Base-by-base conservation (phyloP, 1,140 invertebrate genomes). In the Liolophura sinensis region DNA sequence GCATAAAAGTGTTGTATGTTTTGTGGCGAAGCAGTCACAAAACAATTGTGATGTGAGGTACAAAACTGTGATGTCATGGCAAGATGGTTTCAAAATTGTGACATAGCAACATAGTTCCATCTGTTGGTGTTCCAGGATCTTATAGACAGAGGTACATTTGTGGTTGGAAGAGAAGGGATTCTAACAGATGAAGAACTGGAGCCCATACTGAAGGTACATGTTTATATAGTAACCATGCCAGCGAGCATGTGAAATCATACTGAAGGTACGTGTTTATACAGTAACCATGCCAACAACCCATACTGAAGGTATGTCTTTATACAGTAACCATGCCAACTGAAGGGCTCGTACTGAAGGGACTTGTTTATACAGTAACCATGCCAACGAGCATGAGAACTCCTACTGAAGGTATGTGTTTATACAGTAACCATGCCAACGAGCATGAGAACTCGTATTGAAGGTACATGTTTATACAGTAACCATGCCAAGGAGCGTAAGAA, bases 131-230 rank as follows among this genome's bases (percentile, higher is more conserved):
- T 74, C 16, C 68, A 78, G 71, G 72, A 73, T 24, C 56, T 81
- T 22, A 51, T 68, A 31, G 65, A 57, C 18, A 71, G 73, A 62
- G 70, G 67, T 15, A 64, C 51, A 57, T 73, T 74, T 70, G 73
- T 79, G 14, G 18, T 81, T n/a, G 74, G 77, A 18, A 47, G 25
- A 18, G 69, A 75, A 60, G 77, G 78, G 20, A 61, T 81, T 16
- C 60, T 78, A 11, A 77, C 77, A 46, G 77, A 78, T 55, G 71
- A 76, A 16, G 73, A 78, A 54, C 56, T 76, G 62, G 65, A 68
- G 18, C 55, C 60, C 18, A 61, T 68, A 27, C 51, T 79, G 1
- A 77, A 77, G 74, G 77, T 78, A 64, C 55, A 50, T 63, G 62
- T 18, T 22, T 3, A 15, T 27, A 60, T 1, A 65, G n/a, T 20